These are phyloP conservation scores for Dorcus hopei DNA, from an alignment of 2,888 invertebrate genomes.

Conservation along the genomic window DNA sequence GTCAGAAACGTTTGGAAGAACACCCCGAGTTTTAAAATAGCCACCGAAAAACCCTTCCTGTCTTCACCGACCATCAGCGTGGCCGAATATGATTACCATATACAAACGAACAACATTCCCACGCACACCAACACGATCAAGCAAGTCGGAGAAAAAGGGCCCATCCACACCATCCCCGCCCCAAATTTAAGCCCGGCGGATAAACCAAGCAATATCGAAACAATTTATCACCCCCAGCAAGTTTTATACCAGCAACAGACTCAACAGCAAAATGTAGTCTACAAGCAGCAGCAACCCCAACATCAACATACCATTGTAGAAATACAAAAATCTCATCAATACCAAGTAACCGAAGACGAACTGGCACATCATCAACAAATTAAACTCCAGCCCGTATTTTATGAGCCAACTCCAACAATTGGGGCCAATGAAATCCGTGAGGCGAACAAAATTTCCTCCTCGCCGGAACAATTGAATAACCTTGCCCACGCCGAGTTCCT, in stretches of 20 bases:
- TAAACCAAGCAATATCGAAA: conserved; percentile 56
- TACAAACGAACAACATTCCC: conserved; percentile 45
- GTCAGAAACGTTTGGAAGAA: conserved; percentile 33
- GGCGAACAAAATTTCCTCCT: conserved; percentile 42
- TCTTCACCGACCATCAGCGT: conserved; percentile 35
- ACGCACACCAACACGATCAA: conserved; percentile 41
- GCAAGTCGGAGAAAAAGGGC: conserved; percentile 58
- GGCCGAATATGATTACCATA: conserved; percentile 42
- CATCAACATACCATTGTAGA: conserved; percentile 34
- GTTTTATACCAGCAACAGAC: conserved; percentile 31
- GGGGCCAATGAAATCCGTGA: conserved; percentile 34
- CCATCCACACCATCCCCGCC: conserved; percentile 83
- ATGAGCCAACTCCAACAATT: conserved; percentile 52
- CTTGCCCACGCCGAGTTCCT: conserved; percentile 15
- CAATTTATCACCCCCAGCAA: conserved; percentile 26
- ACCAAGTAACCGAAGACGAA: conserved; percentile 55
- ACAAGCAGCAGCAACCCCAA: conserved; percentile 20
- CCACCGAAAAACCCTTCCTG: conserved; percentile 28
- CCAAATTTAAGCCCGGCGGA: conserved; percentile 73
- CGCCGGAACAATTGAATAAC: conserved; percentile 18
- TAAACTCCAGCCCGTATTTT: conserved; percentile 45
- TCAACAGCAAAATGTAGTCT: conserved; percentile 2
- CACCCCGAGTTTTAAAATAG: conserved; percentile 21
- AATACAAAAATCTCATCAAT: conserved; percentile 41
- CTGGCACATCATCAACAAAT: conserved; percentile 44